Percentiles rank a stretch among this genome's conserved stretches.
Conservation (phyloP, 2,113 vertebrate genomes). For the Gambusia affinis region DNA sequence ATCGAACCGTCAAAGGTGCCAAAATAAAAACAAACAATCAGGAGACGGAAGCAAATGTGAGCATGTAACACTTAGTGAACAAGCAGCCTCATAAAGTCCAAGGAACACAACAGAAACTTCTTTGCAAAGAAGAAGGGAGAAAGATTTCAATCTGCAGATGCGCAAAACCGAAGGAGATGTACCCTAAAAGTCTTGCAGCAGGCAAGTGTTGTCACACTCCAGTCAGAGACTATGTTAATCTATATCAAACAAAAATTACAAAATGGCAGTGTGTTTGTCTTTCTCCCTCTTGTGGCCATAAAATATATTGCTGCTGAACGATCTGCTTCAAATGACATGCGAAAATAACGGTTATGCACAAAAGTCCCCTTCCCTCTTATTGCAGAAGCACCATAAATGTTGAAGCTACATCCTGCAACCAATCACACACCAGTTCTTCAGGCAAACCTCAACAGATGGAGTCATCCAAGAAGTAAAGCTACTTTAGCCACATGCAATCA, state of each 20-base stretch:
- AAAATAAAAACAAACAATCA: too few relatives aligned
- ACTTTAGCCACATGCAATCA: background rate
- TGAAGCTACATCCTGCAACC: slow-evolving; percentile 7
- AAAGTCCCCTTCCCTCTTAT: background rate
- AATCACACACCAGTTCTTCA: background rate
- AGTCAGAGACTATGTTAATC: too few relatives aligned
- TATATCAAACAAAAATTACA: too few relatives aligned
- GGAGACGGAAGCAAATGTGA: too few relatives aligned
- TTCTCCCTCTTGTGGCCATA: background rate
- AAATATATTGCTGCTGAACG: background rate
- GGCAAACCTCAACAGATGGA: slow-evolving; percentile 43
- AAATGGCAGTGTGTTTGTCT: background rate
- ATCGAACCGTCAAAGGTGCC: too few relatives aligned
- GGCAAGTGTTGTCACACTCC: background rate
- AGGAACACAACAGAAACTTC: too few relatives aligned
- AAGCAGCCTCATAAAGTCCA: too few relatives aligned
- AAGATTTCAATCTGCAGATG: background rate
- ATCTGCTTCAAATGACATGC: background rate
- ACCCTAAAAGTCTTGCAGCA: background rate
- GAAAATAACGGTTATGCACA: background rate
- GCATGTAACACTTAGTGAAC: too few relatives aligned
- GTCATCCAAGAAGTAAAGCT: slow-evolving; percentile 21
- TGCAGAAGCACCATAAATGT: background rate
- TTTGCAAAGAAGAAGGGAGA: background rate
- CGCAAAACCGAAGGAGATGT: background rate